phyloP scores from a whole-genome alignment of 2,888 invertebrate species.

The Ditula angustiorana region DNA sequence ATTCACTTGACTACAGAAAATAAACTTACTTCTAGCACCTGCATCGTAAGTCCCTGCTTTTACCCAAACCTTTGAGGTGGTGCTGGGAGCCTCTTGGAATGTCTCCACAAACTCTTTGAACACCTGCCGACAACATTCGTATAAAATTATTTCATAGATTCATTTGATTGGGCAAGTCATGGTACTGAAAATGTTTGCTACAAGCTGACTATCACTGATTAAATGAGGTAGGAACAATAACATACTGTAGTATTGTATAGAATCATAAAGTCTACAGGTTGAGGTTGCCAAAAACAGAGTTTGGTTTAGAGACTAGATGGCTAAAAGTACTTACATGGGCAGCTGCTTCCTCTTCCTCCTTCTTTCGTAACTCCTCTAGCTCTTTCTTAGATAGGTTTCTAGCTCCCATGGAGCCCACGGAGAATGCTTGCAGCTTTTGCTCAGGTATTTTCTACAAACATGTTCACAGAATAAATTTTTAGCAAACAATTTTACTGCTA shows the following conservation, averaged over 20 bases:
- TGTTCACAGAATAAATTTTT: background rate
- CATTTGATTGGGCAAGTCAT: too few relatives aligned
- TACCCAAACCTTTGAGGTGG: constrained; percentile 97
- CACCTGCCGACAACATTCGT: constrained; percentile 85
- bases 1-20: constrained; percentile 47
- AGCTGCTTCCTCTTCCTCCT: constrained; percentile 95
- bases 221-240: too few relatives aligned
- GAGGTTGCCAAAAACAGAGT: too few relatives aligned
- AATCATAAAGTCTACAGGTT: too few relatives aligned
- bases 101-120: constrained; percentile 99
- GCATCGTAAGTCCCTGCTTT: constrained; percentile 99
- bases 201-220: too few relatives aligned
- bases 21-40: constrained; percentile 92
- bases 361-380: constrained; percentile 93
- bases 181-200: too few relatives aligned
- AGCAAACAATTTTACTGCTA: constrained; percentile 2
- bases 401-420: constrained; percentile 88
- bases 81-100: constrained; percentile 94
- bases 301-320: background rate
- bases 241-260: too few relatives aligned
- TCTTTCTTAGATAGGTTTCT: constrained; percentile 92
- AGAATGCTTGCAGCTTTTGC: constrained; percentile 87
- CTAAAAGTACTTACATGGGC: constrained; percentile 88
- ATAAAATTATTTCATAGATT: too few relatives aligned
- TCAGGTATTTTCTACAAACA: constrained; percentile 85